Evolutionary conservation across 2,888 invertebrate species (phyloP).

Genomic region (Acanthosepion lycidas): DNA sequence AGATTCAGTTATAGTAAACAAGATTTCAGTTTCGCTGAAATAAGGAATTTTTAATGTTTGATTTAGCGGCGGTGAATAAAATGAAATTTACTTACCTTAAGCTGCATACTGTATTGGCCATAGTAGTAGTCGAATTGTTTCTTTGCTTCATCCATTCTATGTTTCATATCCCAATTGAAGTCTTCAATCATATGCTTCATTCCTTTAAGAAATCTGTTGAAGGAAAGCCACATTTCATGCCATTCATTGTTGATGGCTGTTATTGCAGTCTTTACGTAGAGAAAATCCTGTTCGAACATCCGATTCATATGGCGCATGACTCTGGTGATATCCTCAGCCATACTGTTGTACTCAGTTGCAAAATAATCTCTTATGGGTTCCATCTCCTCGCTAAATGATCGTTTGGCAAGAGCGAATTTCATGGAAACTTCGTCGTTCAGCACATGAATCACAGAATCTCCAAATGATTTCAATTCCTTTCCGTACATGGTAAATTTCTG

Average conservation of each 20-base stretch:
- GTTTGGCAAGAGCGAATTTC: not conserved
- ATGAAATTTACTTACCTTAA: not conserved
- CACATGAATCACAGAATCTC: not conserved
- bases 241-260: not conserved
- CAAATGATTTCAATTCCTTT: not conserved
- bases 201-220: not conserved
- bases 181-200: not conserved
- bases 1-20: not conserved
- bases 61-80: not conserved
- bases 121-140: conserved; percentile 4
- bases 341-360: not conserved
- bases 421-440: not conserved
- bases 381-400: not conserved
- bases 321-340: not conserved
- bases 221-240: not conserved
- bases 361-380: not conserved
- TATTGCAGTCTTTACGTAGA: not conserved
- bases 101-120: not conserved
- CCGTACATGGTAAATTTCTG: not conserved
- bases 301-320: not conserved
- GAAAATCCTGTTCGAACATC: not conserved
- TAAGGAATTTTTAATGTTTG: not conserved
- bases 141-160: not conserved
- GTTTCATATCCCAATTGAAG: not conserved
- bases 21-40: not conserved